A percentile compares a stretch with the other conserved stretches of the same genome.
Evolutionary conservation across 2,888 invertebrate genomes (phyloP).

Genomic region (Drosophila testacea): DNA sequence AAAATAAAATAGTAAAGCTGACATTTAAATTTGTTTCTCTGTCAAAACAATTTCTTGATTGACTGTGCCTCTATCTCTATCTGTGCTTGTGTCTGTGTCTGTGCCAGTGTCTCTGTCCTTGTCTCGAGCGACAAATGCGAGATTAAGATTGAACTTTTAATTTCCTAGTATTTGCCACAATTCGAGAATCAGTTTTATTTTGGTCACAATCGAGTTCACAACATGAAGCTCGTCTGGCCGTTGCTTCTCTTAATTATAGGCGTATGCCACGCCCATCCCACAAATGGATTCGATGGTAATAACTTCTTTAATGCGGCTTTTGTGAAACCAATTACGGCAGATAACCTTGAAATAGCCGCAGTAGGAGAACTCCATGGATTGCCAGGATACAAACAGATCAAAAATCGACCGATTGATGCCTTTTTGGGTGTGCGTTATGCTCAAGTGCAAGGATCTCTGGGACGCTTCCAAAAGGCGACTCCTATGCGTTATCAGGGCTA

Average conservation of each 20-base stretch:
- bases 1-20: too few relatives aligned
- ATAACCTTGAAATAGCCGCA: constrained; percentile 65
- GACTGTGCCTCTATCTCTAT: not conserved
- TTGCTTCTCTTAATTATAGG: constrained; percentile 42
- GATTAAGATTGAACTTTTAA: constrained; percentile 69
- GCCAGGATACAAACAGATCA: constrained; percentile 65
- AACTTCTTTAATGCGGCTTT: too few relatives aligned
- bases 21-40: too few relatives aligned
- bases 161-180: constrained; percentile 44
- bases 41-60: not conserved
- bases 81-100: constrained; percentile 11
- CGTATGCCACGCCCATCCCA: constrained; percentile 31
- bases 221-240: constrained; percentile 54
- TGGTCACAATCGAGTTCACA: constrained; percentile 44
- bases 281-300: constrained; percentile 19
- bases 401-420: constrained; percentile 74
- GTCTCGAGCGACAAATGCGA: constrained; percentile 11
- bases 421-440: constrained; percentile 82
- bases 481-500: constrained; percentile 31
- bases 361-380: constrained; percentile 77
- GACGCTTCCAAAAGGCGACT: constrained; percentile 78
- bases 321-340: constrained; percentile 42
- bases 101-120: not conserved
- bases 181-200: constrained; percentile 63
- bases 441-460: constrained; percentile 72